Conservation (phyloP, 53 echinoderm and acorn worm genomes). For the Temnopleurus reevesii region DNA sequence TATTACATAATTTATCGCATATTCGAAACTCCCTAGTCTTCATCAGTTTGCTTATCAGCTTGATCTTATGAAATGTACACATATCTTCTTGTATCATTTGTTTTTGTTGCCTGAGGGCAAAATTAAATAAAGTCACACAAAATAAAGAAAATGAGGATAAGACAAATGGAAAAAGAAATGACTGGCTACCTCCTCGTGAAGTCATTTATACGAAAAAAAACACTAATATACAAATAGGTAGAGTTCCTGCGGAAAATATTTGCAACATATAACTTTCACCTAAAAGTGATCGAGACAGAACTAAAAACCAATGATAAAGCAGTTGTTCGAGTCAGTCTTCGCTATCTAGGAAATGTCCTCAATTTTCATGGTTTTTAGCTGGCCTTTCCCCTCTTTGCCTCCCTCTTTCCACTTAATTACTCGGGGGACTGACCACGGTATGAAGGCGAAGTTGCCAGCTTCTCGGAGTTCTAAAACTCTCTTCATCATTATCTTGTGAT, state of each 20-base stretch:
- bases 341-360: not conserved
- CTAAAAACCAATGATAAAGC: too few species aligned
- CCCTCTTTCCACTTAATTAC: not conserved
- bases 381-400: not conserved
- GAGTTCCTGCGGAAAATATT: too few species aligned
- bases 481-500: not conserved
- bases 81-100: not conserved
- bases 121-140: not conserved
- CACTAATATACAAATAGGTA: too few species aligned
- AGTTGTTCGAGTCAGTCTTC: too few species aligned
- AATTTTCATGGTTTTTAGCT: not conserved
- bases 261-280: too few species aligned
- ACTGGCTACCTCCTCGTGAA: not conserved
- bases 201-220: too few species aligned
- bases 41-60: not conserved
- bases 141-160: not conserved
- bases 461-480: not conserved
- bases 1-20: not conserved
- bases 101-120: not conserved
- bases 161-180: not conserved
- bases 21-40: not conserved
- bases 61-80: not conserved
- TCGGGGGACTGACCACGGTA: not conserved
- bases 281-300: too few species aligned
- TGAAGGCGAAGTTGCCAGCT: not conserved